Percentiles rank a stretch among this genome's conserved stretches.
These are phyloP conservation scores for Climacteris rufus DNA, from an alignment of 2,113 vertebrate species.

Conservation along the genomic window DNA sequence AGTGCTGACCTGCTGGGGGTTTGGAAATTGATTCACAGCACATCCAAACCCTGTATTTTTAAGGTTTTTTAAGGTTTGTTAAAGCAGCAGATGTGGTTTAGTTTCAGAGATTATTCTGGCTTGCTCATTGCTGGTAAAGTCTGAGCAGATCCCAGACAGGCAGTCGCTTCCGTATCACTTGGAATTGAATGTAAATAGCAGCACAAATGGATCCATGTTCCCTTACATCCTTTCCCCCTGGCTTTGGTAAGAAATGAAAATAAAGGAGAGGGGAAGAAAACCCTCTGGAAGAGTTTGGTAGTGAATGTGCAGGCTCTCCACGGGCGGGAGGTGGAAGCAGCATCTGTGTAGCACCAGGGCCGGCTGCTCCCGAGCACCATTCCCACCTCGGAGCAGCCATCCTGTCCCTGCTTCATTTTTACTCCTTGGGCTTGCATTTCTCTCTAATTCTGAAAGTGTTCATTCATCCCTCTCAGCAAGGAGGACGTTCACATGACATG, in stretches of 20 bases:
- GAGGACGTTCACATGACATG: neutral
- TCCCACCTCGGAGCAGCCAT: neutral
- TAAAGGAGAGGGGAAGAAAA: rapidly evolving
- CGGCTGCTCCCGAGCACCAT: neutral
- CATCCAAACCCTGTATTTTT: neutral
- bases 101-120: rapidly evolving
- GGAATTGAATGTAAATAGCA: neutral
- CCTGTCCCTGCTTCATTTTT: rapidly evolving
- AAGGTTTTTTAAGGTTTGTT: neutral
- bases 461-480: neutral
- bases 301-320: neutral
- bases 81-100: rapidly evolving
- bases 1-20: neutral
- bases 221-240: neutral
- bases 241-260: neutral
- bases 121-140: rapidly evolving
- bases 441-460: neutral
- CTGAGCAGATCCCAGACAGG: neutral
- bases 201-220: rapidly evolving
- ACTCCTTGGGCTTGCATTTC: neutral
- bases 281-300: neutral
- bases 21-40: neutral
- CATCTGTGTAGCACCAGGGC: neutral
- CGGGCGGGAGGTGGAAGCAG: neutral
- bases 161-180: neutral